These are phyloP conservation scores for Eonycteris spelaea DNA, from an alignment of 2,113 vertebrate species.

Conservation along the genomic window DNA sequence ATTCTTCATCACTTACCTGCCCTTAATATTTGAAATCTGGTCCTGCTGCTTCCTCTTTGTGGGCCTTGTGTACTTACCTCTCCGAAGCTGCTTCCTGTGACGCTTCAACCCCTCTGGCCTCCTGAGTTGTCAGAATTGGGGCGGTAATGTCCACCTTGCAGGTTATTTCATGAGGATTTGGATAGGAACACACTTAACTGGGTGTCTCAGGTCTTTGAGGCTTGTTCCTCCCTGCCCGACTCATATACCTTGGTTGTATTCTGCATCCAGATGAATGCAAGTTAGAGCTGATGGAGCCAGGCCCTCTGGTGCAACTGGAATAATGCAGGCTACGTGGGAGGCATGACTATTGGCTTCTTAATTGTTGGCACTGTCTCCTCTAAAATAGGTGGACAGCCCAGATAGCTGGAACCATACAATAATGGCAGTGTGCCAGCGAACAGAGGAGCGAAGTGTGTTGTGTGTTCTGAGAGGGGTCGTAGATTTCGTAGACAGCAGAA, in stretches of 20 bases:
- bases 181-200: background rate
- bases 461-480: background rate
- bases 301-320: background rate
- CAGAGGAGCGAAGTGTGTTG: background rate
- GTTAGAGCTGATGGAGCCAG: background rate
- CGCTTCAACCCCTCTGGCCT: background rate
- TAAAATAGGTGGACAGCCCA: background rate
- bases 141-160: background rate
- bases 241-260: background rate
- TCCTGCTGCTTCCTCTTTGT: background rate
- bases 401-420: background rate
- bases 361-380: background rate
- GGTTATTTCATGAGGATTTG: background rate
- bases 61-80: background rate
- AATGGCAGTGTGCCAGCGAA: background rate
- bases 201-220: background rate
- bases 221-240: constrained; percentile 5
- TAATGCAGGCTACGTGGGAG: background rate
- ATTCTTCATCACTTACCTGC: background rate
- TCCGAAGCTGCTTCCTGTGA: background rate
- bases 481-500: background rate
- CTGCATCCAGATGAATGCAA: background rate
- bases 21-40: background rate
- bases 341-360: background rate
- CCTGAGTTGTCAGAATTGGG: background rate